A percentile compares a stretch with the other conserved stretches of the same genome.
Conservation (phyloP, 2,113 vertebrate species). For the Litocranius walleri region DNA sequence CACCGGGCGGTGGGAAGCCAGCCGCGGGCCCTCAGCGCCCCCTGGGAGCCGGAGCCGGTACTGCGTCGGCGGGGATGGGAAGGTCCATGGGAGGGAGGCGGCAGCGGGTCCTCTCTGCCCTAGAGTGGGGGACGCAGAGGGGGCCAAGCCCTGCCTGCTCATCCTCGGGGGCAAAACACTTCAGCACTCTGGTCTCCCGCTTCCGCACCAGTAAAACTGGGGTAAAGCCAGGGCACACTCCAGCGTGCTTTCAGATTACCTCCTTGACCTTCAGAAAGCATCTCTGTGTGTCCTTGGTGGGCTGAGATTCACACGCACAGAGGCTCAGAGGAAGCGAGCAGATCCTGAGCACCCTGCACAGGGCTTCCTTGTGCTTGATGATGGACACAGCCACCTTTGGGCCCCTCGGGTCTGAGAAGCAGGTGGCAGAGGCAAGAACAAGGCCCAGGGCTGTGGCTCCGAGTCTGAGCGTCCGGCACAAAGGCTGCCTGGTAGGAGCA, state of each 20-base stretch:
- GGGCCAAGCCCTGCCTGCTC: background rate
- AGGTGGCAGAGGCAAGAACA: background rate
- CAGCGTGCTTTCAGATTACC: background rate
- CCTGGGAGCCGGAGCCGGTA: constrained; percentile 23
- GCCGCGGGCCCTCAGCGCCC: constrained; percentile 59
- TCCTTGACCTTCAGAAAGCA: background rate
- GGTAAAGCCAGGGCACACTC: background rate
- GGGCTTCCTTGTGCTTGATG: no score
- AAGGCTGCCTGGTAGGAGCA: no score
- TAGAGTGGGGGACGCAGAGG: rapidly evolving
- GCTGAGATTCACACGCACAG: background rate
- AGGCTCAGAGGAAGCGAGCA: rapidly evolving
- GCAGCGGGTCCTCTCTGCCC: background rate
- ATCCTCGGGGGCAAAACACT: no score
- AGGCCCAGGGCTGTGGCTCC: background rate
- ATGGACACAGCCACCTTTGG: background rate
- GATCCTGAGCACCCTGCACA: rapidly evolving
- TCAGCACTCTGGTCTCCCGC: background rate
- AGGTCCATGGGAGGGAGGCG: rapidly evolving
- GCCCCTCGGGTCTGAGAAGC: background rate
- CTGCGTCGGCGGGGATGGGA: background rate
- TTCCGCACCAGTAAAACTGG: background rate
- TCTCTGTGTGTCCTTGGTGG: background rate
- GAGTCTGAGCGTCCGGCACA: background rate
- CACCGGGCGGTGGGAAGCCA: background rate